Evolutionary conservation across 30 jellyfish, hydroid and myxozoan genomes (phyloP).

Genomic region (Turritopsis dohrnii): DNA sequence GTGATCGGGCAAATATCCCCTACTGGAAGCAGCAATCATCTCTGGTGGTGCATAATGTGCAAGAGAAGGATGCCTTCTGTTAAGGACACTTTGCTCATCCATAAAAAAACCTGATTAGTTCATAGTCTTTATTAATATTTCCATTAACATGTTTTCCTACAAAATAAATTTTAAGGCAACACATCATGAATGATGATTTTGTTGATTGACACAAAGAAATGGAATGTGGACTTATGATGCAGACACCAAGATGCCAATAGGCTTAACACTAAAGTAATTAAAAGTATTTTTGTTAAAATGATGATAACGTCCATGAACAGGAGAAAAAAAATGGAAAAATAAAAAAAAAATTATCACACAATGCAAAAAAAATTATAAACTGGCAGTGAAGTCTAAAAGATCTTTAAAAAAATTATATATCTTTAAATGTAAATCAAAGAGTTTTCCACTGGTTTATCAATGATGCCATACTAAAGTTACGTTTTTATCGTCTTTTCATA

Average conservation of each 20-base stretch:
- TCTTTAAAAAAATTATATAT: background rate
- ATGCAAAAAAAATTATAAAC: background rate
- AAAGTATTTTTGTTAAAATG: too few relatives aligned
- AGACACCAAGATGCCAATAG: too few relatives aligned
- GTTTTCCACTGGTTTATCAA: background rate
- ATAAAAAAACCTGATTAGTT: background rate
- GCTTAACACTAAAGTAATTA: too few relatives aligned
- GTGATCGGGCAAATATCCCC: background rate
- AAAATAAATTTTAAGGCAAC: background rate
- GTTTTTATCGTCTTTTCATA: background rate
- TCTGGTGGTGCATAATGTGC: background rate
- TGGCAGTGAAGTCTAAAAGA: background rate
- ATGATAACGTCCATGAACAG: too few relatives aligned
- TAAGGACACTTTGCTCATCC: background rate
- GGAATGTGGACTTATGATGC: too few relatives aligned
- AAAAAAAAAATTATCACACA: too few relatives aligned
- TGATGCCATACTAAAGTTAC: background rate
- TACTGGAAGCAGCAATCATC: constrained; percentile 1
- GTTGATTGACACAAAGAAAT: too few relatives aligned
- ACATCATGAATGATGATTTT: background rate
- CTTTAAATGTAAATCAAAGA: too few relatives aligned
- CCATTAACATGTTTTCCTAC: background rate
- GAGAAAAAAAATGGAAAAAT: too few relatives aligned
- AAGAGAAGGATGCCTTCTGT: constrained; percentile 11
- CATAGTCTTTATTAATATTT: background rate